Conservation (phyloP, 2,113 vertebrate species). For the Rhodinocichla rosea region DNA sequence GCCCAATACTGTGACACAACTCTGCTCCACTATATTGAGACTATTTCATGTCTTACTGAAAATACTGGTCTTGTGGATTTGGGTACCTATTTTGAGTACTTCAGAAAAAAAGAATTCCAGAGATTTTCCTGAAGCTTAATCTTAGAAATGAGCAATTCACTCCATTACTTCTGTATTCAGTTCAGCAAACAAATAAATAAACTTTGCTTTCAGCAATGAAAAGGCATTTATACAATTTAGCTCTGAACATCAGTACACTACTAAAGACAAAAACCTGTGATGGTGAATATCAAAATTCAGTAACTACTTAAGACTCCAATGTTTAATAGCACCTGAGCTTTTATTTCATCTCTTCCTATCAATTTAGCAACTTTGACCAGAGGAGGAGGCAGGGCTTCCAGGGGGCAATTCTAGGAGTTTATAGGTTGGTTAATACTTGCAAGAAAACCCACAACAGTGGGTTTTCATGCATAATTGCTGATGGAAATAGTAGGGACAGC, state of each 20-base stretch:
- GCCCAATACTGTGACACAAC: background rate
- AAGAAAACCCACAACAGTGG: background rate
- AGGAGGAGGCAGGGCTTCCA: background rate
- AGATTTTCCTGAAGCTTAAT: background rate
- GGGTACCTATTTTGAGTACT: background rate
- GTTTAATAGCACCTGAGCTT: background rate
- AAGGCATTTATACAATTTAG: background rate
- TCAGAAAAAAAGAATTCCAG: background rate
- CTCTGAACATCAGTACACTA: background rate
- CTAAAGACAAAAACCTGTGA: background rate
- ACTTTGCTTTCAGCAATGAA: background rate
- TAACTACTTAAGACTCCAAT: background rate
- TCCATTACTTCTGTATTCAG: background rate
- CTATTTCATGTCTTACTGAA: background rate
- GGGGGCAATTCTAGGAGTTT: background rate
- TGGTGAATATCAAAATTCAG: background rate
- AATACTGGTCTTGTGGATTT: background rate
- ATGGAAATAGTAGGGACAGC: background rate
- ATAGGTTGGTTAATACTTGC: background rate
- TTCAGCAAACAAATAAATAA: background rate
- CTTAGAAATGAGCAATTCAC: background rate
- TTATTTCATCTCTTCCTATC: background rate
- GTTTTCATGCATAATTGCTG: background rate
- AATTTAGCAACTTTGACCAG: background rate
- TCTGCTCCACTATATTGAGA: background rate